A percentile compares a stretch with the other conserved stretches of the same genome.
These are phyloP conservation scores for Brenthis hecate DNA, from an alignment of 2,888 invertebrate species.

Conservation along the genomic window DNA sequence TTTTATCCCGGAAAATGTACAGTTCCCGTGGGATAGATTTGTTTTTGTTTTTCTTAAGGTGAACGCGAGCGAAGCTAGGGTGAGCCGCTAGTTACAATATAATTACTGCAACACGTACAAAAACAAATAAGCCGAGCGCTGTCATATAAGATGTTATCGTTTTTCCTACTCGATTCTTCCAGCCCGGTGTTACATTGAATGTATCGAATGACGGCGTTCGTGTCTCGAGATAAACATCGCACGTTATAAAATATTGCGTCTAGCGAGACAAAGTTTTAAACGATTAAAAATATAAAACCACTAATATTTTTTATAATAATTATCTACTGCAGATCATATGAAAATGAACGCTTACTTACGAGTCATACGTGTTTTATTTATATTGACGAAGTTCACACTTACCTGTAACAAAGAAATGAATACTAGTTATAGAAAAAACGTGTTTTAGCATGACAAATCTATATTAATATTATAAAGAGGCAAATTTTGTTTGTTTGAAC, in stretches of 20 bases:
- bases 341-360: too few species aligned
- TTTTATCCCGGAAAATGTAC: too few species aligned
- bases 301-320: not conserved
- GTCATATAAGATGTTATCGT: slow-evolving; percentile 39
- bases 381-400: slow-evolving; percentile 39
- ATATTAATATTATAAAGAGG: too few species aligned
- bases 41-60: not conserved
- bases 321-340: too few species aligned
- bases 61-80: not conserved
- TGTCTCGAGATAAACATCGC: slow-evolving; percentile 38
- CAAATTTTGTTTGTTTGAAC: too few species aligned
- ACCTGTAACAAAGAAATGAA: slow-evolving; percentile 50
- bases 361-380: too few species aligned
- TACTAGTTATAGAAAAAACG: not conserved
- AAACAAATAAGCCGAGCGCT: slow-evolving; percentile 16
- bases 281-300: slow-evolving; percentile 8
- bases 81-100: not conserved
- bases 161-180: slow-evolving; percentile 40
- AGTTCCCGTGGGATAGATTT: not conserved
- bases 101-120: slow-evolving; percentile 9
- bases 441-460: too few species aligned
- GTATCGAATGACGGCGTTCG: slow-evolving; percentile 39
- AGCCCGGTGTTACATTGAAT: slow-evolving; percentile 37
- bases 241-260: slow-evolving; percentile 25
- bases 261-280: slow-evolving; percentile 21